Conservation (phyloP, 2,888 invertebrate species). For the Dynastes grantii region DNA sequence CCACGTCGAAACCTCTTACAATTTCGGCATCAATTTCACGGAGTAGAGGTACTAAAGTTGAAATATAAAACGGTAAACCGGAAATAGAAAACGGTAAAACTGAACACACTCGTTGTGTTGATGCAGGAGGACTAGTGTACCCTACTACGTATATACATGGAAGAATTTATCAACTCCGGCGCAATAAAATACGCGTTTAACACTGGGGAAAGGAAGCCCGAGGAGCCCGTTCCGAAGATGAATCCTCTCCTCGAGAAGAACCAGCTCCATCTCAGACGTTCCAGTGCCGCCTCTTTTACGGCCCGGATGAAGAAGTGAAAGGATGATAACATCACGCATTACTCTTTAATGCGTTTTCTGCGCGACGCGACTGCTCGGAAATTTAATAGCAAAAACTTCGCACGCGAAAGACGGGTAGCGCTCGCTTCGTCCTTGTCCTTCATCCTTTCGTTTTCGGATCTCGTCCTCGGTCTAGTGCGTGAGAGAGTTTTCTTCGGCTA, state of each 20-base stretch:
- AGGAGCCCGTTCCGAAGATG: slow-evolving; percentile 30
- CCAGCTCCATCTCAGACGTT: not conserved
- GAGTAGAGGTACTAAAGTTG: not conserved
- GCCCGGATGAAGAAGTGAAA: slow-evolving; percentile 44
- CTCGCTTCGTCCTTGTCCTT: slow-evolving; percentile 10
- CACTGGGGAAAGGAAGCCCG: slow-evolving; percentile 19
- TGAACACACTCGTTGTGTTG: not conserved
- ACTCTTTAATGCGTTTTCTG: slow-evolving; percentile 33
- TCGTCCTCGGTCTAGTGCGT: not conserved
- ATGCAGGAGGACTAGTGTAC: not conserved
- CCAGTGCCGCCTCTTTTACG: slow-evolving; percentile 27
- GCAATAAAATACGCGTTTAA: slow-evolving; percentile 36
- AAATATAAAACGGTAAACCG: not conserved
- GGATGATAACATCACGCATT: slow-evolving; percentile 54
- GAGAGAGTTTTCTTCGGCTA: slow-evolving; percentile 10
- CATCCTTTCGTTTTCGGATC: not conserved
- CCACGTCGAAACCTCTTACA: not conserved
- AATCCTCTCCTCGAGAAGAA: not conserved
- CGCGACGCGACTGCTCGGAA: slow-evolving; percentile 28
- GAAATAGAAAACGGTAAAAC: slow-evolving; percentile 26
- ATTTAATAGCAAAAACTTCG: slow-evolving; percentile 40
- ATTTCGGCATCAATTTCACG: not conserved
- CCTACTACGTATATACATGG: slow-evolving; percentile 18
- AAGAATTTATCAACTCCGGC: slow-evolving; percentile 32
- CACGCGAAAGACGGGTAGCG: not conserved